Conservation (phyloP, 2,888 invertebrate species). For the Lymantria dispar region DNA sequence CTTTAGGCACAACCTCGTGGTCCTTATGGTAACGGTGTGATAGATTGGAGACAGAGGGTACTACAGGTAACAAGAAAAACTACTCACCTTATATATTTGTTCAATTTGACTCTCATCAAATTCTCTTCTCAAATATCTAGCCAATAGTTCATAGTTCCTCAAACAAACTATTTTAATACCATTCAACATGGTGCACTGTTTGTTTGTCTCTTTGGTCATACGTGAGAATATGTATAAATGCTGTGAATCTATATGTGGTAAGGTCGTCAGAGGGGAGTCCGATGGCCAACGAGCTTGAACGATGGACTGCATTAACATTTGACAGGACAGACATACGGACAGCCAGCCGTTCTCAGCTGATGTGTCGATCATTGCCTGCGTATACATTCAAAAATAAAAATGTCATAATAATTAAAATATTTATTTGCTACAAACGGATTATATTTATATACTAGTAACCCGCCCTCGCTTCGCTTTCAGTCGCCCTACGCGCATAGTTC, state of each 20-base stretch:
- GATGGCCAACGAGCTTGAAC: conserved; percentile 95
- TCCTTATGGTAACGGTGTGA: too few species aligned
- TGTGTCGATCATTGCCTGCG: conserved; percentile 98
- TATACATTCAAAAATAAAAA: too few species aligned
- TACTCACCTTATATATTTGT: conserved; percentile 84
- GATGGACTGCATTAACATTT: conserved; percentile 93
- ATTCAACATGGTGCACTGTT: conserved; percentile 77
- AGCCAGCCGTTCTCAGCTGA: conserved; percentile 96
- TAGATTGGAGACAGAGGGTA: not conserved
- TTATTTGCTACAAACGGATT: too few species aligned
- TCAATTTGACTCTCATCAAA: conserved; percentile 87
- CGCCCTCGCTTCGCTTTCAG: too few species aligned
- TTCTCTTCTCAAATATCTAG: conserved; percentile 83
- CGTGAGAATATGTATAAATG: conserved; percentile 83
- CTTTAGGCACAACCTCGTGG: too few species aligned
- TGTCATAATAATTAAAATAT: too few species aligned
- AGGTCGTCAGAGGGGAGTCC: conserved; percentile 87
- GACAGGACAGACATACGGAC: conserved; percentile 88
- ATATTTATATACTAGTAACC: too few species aligned
- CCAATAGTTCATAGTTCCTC: conserved; percentile 84
- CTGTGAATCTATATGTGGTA: conserved; percentile 88
- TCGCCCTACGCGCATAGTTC: too few species aligned
- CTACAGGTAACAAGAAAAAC: not conserved
- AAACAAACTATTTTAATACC: conserved; percentile 79
- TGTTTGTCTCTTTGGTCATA: conserved; percentile 62